A percentile compares a stretch with the other conserved stretches of the same genome.
Evolutionary conservation across 2,113 vertebrate genomes (phyloP).

Genomic region (Thinocorus orbignyianus): DNA sequence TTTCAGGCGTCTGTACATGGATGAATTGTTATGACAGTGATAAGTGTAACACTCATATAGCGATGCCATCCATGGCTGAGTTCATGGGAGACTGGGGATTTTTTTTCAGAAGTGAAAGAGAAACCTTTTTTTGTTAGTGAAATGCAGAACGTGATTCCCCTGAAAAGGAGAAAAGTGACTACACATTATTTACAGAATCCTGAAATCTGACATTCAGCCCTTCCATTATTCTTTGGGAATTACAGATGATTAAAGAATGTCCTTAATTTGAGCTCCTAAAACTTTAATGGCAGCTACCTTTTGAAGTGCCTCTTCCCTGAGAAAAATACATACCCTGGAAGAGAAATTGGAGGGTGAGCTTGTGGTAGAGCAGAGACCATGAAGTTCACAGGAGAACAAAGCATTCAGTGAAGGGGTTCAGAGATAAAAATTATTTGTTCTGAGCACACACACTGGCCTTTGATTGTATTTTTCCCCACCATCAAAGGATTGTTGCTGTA

Average conservation of each 20-base stretch:
- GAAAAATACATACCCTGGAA: neutral
- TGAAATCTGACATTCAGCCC: neutral
- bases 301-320: neutral
- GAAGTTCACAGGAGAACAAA: neutral
- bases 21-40: constrained; percentile 76
- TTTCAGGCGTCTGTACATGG: constrained; percentile 34
- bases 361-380: neutral
- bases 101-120: neutral
- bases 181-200: neutral
- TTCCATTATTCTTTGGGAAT: constrained; percentile 1
- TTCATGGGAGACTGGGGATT: neutral
- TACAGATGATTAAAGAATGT: constrained; percentile 26
- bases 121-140: neutral
- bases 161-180: neutral
- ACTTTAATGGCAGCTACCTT: neutral
- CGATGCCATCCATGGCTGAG: neutral
- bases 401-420: neutral
- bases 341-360: neutral
- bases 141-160: neutral
- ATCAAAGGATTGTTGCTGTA: neutral
- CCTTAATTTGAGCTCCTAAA: constrained; percentile 2
- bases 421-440: neutral
- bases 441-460: neutral
- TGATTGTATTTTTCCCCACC: neutral
- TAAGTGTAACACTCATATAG: constrained; percentile 50